Evolutionary conservation across 2,888 invertebrate species (phyloP).

Genomic region (Eutolmus rufibarbis): DNA sequence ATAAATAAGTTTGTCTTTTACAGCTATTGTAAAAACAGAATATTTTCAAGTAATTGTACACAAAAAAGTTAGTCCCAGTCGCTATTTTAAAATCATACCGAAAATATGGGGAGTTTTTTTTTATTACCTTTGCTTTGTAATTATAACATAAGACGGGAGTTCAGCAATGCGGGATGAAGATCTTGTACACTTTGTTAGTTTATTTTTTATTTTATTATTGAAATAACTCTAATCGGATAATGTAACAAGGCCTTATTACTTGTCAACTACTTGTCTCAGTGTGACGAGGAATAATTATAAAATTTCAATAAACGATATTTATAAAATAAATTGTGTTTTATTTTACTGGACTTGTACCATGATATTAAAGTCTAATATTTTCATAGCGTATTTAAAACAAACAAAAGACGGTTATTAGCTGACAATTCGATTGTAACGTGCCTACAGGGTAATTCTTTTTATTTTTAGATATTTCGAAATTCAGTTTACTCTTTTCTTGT

Average conservation of each 20-base stretch:
- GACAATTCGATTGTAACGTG: no score
- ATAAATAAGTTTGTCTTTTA: conserved; percentile 26
- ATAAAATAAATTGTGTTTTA: neutral
- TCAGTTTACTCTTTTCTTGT: no score
- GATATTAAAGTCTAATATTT: no score
- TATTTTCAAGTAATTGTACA: neutral
- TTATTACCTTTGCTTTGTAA: neutral
- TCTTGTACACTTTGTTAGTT: conserved; percentile 25
- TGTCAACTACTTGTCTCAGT: conserved; percentile 10
- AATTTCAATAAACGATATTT: conserved; percentile 22
- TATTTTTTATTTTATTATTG: conserved; percentile 1
- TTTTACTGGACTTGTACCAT: neutral
- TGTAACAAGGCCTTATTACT: conserved; percentile 16
- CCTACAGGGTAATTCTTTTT: no score
- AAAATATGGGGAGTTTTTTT: neutral
- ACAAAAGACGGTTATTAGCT: no score
- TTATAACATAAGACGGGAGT: neutral
- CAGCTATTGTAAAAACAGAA: conserved; percentile 27
- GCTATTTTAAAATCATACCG: neutral
- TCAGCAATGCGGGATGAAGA: neutral
- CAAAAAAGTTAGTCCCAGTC: neutral
- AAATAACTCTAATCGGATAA: conserved; percentile 5
- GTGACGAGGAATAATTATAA: conserved; percentile 4
- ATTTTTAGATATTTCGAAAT: no score
- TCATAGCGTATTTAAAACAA: no score